phyloP scores from a whole-genome alignment of 2,113 vertebrate genomes.

The Sterna hirundo region DNA sequence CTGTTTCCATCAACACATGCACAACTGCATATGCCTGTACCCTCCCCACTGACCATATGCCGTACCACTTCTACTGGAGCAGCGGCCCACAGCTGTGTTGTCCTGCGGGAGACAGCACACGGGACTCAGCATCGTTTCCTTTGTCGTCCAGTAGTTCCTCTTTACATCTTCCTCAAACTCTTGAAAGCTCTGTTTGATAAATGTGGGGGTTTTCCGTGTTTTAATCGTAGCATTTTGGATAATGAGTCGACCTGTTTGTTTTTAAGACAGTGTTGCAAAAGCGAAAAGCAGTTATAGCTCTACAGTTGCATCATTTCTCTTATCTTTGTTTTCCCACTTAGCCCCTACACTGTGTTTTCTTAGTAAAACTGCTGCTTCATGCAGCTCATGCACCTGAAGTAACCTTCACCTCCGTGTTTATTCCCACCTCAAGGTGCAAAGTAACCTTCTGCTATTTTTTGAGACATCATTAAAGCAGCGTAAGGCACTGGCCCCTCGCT shows the following conservation, averaged over 20 bases:
- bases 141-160: background rate
- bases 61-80: fast-evolving
- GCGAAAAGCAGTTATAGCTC: background rate
- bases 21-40: too few species aligned
- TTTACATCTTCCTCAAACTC: background rate
- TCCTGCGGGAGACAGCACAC: background rate
- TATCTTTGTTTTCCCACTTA: background rate
- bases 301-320: background rate
- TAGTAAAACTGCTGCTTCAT: background rate
- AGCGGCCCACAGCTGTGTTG: background rate
- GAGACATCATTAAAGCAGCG: background rate
- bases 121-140: background rate
- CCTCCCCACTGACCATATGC: background rate
- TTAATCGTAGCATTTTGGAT: background rate
- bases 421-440: background rate
- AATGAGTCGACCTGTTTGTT: background rate
- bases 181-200: background rate
- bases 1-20: background rate
- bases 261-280: background rate
- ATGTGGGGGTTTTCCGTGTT: background rate
- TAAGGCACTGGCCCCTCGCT: background rate
- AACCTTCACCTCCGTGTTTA: background rate
- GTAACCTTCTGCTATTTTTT: background rate
- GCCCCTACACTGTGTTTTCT: background rate
- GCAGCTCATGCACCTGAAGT: background rate